Conservation (phyloP, 2,797 vertebrate species). For the Myiotriccus ornatus region DNA sequence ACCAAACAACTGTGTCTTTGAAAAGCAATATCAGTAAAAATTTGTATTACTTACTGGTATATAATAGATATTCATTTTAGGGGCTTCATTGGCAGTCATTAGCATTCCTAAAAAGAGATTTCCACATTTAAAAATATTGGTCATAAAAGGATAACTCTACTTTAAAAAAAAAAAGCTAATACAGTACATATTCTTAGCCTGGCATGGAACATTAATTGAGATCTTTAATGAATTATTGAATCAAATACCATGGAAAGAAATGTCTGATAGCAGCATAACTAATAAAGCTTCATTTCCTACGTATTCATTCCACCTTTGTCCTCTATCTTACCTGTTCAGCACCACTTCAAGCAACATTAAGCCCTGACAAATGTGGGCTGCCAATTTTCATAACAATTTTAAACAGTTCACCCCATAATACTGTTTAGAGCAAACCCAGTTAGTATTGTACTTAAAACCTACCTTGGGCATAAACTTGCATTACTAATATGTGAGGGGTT, state of each 20-base stretch:
- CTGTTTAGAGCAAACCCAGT: not conserved
- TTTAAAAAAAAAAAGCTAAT: not conserved
- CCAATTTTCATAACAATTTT: not conserved
- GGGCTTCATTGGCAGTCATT: slow-evolving; percentile 94
- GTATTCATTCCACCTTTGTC: not conserved
- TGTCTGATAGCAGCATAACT: not conserved
- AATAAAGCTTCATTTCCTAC: not conserved
- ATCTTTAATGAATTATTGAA: not conserved
- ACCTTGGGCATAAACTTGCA: not conserved
- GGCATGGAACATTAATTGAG: not conserved
- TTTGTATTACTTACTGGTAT: slow-evolving; percentile 87
- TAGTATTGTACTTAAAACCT: not conserved
- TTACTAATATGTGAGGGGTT: not conserved
- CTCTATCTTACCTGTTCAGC: not conserved
- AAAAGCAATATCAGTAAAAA: not conserved
- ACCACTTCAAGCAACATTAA: not conserved
- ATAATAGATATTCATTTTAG: slow-evolving; percentile 98
- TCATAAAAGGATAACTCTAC: not conserved
- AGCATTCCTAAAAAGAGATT: slow-evolving; percentile 88
- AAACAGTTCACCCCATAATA: not conserved
- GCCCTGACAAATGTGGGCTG: not conserved
- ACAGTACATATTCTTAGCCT: not conserved
- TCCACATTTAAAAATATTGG: not conserved
- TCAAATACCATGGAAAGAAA: not conserved
- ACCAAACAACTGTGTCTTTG: not conserved